These are phyloP conservation scores for Euzetes globulus DNA, from an alignment of 2,888 invertebrate species.

Conservation along the genomic window DNA sequence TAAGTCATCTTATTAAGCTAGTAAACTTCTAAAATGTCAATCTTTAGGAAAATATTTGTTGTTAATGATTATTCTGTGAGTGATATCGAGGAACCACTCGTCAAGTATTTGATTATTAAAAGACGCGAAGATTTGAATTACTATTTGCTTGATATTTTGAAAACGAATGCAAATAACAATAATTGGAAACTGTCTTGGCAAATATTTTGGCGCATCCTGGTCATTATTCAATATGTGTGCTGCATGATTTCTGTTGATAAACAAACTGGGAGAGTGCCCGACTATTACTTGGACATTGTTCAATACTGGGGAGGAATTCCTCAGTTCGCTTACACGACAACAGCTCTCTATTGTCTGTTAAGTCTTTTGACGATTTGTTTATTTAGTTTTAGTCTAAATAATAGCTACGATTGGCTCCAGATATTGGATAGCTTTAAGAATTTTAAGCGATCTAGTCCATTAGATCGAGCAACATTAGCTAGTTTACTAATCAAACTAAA, in stretches of 20 bases:
- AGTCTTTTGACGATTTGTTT: not conserved
- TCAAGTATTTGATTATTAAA: too few relatives aligned
- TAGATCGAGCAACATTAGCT: too few relatives aligned
- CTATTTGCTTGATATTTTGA: not conserved
- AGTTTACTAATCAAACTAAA: too few relatives aligned
- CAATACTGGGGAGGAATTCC: not conserved
- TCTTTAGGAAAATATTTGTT: too few relatives aligned
- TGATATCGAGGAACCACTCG: too few relatives aligned
- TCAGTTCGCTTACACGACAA: not conserved
- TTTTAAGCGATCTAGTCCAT: too few relatives aligned
- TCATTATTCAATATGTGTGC: not conserved
- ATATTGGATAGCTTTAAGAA: not conserved
- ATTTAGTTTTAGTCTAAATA: not conserved
- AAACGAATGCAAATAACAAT: too few relatives aligned
- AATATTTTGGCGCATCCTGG: not conserved
- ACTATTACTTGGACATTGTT: not conserved
- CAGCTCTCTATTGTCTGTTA: not conserved
- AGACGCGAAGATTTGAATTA: too few relatives aligned
- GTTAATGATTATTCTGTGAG: too few relatives aligned
- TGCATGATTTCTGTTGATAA: not conserved
- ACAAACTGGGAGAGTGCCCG: not conserved
- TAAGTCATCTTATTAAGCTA: too few relatives aligned
- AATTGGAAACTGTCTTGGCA: not conserved
- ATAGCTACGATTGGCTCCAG: not conserved
- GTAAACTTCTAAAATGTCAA: too few relatives aligned